A percentile compares a stretch with the other conserved stretches of the same genome.
Conservation (phyloP, 2,888 invertebrate species). For the Podabrus alpinus region DNA sequence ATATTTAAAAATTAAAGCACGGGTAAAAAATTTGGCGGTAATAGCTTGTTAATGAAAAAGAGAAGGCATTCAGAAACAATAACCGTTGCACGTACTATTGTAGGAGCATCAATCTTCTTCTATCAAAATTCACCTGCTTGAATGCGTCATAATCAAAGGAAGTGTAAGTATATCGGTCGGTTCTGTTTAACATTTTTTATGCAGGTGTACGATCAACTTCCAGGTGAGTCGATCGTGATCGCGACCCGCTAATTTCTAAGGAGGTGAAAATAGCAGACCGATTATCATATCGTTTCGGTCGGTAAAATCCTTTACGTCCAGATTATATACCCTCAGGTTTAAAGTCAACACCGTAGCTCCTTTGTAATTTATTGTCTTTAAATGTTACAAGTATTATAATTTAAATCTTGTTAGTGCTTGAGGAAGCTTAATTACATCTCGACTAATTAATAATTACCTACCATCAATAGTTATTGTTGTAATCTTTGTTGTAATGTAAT, state of each 20-base stretch:
- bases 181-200: slow-evolving; percentile 23
- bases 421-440: slow-evolving; percentile 12
- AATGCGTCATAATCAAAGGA: slow-evolving; percentile 39
- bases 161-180: slow-evolving; percentile 32
- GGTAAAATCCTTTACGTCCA: slow-evolving; percentile 34
- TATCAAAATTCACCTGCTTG: slow-evolving; percentile 36
- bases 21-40: neutral
- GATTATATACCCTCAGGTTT: slow-evolving; percentile 47
- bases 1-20: too few species aligned
- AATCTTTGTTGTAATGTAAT: neutral
- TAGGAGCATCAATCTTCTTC: slow-evolving; percentile 39
- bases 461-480: neutral
- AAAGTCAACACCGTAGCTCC: slow-evolving; percentile 49
- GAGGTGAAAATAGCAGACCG: slow-evolving; percentile 56
- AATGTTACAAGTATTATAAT: slow-evolving; percentile 34
- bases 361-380: slow-evolving; percentile 43
- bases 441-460: slow-evolving; percentile 21
- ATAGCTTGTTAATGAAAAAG: neutral
- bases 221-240: slow-evolving; percentile 45
- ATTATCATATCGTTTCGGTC: slow-evolving; percentile 49
- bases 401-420: slow-evolving; percentile 12
- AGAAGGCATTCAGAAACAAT: neutral
- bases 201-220: slow-evolving; percentile 44
- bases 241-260: slow-evolving; percentile 54
- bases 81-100: slow-evolving; percentile 25